phyloP scores from a whole-genome alignment of 2,113 vertebrate genomes.

The Columbina picui region DNA sequence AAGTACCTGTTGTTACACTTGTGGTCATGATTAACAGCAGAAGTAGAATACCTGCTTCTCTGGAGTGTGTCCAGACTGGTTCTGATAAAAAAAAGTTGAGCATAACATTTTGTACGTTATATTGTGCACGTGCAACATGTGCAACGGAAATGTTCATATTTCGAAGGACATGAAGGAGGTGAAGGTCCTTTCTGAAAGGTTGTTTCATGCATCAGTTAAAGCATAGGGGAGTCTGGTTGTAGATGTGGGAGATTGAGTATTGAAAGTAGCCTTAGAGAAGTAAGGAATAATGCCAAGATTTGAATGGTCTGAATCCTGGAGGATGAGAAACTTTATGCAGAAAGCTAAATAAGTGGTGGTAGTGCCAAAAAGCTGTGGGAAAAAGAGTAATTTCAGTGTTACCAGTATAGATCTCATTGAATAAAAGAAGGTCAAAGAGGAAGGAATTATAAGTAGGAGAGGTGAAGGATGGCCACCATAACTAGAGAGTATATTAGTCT shows the following conservation, averaged over 20 bases:
- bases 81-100: not conserved
- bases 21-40: not conserved
- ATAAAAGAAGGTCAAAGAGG: not conserved
- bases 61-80: not conserved
- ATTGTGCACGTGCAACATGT: rapidly evolving
- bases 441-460: not conserved
- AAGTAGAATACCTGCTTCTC: not conserved
- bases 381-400: not conserved
- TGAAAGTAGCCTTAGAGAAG: not conserved
- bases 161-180: not conserved
- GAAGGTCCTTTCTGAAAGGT: not conserved
- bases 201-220: not conserved
- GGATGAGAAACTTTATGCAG: not conserved
- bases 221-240: rapidly evolving
- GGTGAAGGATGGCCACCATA: not conserved
- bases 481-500: not conserved
- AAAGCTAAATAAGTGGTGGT: not conserved
- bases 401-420: not conserved
- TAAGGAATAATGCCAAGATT: not conserved
- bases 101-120: rapidly evolving
- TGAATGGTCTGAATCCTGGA: not conserved
- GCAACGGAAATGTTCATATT: not conserved
- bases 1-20: not conserved
- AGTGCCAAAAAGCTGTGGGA: not conserved
- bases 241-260: rapidly evolving